phyloP scores from a whole-genome alignment of 2,888 invertebrate species.

The Dioctria rufipes region DNA sequence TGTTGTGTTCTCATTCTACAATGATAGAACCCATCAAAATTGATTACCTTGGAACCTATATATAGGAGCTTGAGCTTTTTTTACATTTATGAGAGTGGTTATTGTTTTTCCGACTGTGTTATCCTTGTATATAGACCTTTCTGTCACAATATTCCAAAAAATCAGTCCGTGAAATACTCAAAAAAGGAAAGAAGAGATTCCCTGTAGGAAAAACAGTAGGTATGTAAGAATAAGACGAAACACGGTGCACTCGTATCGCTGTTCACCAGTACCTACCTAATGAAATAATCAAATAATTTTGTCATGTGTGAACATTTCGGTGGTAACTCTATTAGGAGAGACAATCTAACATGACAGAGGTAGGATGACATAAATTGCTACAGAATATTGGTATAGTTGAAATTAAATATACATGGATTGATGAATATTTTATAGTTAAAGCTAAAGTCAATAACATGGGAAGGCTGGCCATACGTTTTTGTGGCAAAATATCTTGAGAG shows the following conservation, averaged over 20 bases:
- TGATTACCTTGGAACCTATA: slow-evolving; percentile 41
- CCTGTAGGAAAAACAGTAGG: slow-evolving; percentile 15
- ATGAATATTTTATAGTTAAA: slow-evolving; percentile 14
- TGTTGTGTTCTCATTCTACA: slow-evolving; percentile 19
- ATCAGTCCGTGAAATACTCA: slow-evolving; percentile 19
- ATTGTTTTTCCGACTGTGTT: slow-evolving; percentile 32
- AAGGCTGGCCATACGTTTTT: too few relatives aligned
- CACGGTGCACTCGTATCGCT: background rate
- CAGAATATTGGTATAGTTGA: slow-evolving; percentile 9
- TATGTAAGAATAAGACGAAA: slow-evolving; percentile 13
- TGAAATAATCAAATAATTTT: slow-evolving; percentile 51
- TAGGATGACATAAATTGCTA: slow-evolving; percentile 26
- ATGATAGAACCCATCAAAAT: slow-evolving; percentile 38
- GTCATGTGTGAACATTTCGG: slow-evolving; percentile 43
- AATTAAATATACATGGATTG: background rate
- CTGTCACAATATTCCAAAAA: slow-evolving; percentile 18
- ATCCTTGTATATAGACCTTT: slow-evolving; percentile 3
- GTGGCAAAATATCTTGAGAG: too few relatives aligned
- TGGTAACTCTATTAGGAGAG: slow-evolving; percentile 32
- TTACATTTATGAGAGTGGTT: slow-evolving; percentile 31
- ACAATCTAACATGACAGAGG: background rate
- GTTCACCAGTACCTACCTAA: background rate
- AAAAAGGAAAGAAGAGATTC: slow-evolving; percentile 35
- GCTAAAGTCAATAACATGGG: too few relatives aligned
- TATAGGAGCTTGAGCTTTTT: slow-evolving; percentile 10